Evolutionary conservation across 1,140 invertebrate genomes (phyloP), one percentile per base, ranked within the genome.

Genomic region (Lepidotrigona ventralis): DNA sequence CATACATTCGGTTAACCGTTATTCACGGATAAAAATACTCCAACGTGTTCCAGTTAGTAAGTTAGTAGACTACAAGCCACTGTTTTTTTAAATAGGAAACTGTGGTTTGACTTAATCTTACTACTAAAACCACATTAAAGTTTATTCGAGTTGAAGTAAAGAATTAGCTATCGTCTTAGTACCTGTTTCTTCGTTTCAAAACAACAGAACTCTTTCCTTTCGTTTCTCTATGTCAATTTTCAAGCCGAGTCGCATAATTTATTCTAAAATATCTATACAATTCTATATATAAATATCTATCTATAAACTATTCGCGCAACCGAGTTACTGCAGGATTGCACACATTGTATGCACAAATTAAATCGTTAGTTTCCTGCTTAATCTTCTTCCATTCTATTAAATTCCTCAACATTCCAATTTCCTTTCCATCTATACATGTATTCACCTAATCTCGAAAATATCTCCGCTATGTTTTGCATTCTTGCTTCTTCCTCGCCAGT

Each of bases 81-180:
- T 39, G 2, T n/a, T 1, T 4, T 6, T 29, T 46, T 56, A 78
- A 63, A 54, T 53, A 78, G 81, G 81, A 83, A 83, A 23, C 4
- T 56, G 81, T 15, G 81, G 81, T 74, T 21, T n/a, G 39, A 74
- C 17, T 26, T 21, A 60, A 19, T 8, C 23, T 12, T 46, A 21
- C 29, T 46, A 6, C 6, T 3, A 9, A 70, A 82, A 83, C 75
- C 75, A 11, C 75, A 21, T 39, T 14, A 21, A 1, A 51, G 4
- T 39, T 23, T 2, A 1, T 46, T 71, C 21, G 26, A 15, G 6
- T 29, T 66, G 9, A 21, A 3, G 26, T 26, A 21, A 3, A 21
- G 26, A 29, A 17, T 19, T 33, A 33, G 15, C 29, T 14, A 19
- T 14, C 21, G n/a, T 21, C 21, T 29, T 66, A 21, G 11, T 33